phyloP scores from a whole-genome alignment of 2,797 vertebrate species.

The Chaenodraco wilsoni region DNA sequence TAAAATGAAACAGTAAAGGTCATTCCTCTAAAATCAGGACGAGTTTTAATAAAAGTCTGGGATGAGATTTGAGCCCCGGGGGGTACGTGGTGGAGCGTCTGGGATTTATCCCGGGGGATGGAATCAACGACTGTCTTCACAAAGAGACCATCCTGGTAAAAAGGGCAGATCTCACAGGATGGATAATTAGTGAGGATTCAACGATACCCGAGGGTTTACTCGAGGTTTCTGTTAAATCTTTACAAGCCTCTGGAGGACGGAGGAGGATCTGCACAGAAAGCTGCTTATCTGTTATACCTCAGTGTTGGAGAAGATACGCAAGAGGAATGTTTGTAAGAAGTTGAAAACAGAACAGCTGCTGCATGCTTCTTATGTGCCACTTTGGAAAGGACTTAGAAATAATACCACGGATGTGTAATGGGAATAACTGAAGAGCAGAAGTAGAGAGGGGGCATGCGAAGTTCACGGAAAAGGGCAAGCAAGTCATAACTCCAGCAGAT shows the following conservation, averaged over 20 bases:
- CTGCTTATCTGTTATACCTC: not conserved
- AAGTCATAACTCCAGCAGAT: too few species aligned
- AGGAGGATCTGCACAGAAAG: not conserved
- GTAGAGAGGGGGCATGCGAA: too few species aligned
- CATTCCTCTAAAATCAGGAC: constrained; percentile 28
- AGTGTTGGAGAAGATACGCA: not conserved
- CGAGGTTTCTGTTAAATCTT: not conserved
- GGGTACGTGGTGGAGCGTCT: constrained; percentile 16
- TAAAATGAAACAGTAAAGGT: constrained; percentile 22
- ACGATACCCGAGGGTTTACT: not conserved
- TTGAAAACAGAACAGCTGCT: not conserved
- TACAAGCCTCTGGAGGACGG: not conserved
- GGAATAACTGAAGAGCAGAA: too few species aligned
- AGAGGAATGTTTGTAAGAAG: not conserved
- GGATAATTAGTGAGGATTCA: constrained; percentile 5
- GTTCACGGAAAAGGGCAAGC: too few species aligned
- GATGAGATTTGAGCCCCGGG: constrained; percentile 30
- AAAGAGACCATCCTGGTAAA: not conserved
- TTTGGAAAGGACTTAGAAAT: not conserved
- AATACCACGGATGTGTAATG: too few species aligned
- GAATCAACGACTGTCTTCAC: not conserved
- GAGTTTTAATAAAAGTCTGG: constrained; percentile 30
- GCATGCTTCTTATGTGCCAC: not conserved
- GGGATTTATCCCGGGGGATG: constrained; percentile 27
- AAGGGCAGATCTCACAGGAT: not conserved